phyloP scores from a whole-genome alignment of 2,113 vertebrate species.

The Mirounga angustirostris region DNA sequence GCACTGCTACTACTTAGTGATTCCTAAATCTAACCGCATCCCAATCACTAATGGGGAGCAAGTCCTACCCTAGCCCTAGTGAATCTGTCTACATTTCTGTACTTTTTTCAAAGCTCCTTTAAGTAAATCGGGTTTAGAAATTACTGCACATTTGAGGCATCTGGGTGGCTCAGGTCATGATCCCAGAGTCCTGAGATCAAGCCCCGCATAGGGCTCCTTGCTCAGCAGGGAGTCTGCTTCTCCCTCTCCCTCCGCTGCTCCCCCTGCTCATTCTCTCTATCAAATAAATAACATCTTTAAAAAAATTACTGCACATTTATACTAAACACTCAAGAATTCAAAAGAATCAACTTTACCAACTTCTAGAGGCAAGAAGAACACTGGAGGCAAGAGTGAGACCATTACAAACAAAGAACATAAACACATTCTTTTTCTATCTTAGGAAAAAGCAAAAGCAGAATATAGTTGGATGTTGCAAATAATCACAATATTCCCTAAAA shows the following conservation, averaged over 20 bases:
- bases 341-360: neutral
- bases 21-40: neutral
- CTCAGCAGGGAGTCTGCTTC: neutral
- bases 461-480: neutral
- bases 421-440: neutral
- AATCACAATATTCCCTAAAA: neutral
- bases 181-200: neutral
- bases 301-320: neutral
- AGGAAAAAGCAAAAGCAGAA: neutral
- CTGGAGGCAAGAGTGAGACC: neutral
- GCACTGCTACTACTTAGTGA: neutral
- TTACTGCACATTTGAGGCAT: neutral
- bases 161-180: neutral
- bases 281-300: neutral
- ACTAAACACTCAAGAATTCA: neutral
- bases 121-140: neutral
- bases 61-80: neutral
- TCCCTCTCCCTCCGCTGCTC: neutral
- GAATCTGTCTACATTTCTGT: neutral
- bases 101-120: neutral
- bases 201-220: neutral
- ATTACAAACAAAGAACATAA: neutral
- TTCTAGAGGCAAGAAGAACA: neutral
- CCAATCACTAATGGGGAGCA: neutral
- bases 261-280: neutral